Base-by-base conservation (phyloP, 2,113 vertebrate species). In the Australoheros scitulus region DNA sequence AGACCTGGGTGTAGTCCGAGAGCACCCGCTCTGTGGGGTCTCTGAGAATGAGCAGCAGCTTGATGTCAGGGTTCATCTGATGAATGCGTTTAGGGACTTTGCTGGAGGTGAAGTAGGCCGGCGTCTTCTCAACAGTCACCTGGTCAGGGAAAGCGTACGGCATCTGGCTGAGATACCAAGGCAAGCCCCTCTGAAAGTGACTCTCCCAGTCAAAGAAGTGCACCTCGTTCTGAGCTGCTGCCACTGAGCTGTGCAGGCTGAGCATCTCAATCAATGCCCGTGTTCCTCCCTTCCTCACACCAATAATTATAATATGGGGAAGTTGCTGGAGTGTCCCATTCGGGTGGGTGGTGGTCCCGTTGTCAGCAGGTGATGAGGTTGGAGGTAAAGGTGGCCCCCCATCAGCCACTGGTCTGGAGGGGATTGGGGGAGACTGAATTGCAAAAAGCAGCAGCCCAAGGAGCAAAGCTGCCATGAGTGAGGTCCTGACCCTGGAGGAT, bases 181-280 rank as follows among this genome's bases (percentile, higher is more conserved):
- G 83, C 91, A 97, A 88, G 76, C 98, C 98, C 58, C 95, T 97
- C 91, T 95, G 92, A 77, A 97, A 99, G 84, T 98, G 97, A 74
- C 96, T 97, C 92, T 99, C 98, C 97, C 97, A 98, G 95, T 99
- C 97, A 18, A 99, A 99, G 93, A 99, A 99, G 93, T 99, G 98
- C 60, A 99, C 97, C 94, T 99, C 98, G 22, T 95, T 99, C 92
- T 97, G 97, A 2, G 98, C 98, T 1, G 97, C 97, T 0, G 96
- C 96, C 78, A 99, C 96, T 0, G 95, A 89, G 2, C 96, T 94
- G 92, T 99, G 98, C 82, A 99, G 95, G 75, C 97, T 98, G 56
- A 99, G 95, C 98, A 99, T 99, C 94, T 99, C 98, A 18, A 99
- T 95, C 47, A 99, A 93, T 1, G 98, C 98, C 72, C 98, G 95